A percentile compares a stretch with the other conserved stretches of the same genome.
These are phyloP conservation scores for Protophormia terraenovae DNA, from an alignment of 2,888 invertebrate genomes.

Conservation along the genomic window DNA sequence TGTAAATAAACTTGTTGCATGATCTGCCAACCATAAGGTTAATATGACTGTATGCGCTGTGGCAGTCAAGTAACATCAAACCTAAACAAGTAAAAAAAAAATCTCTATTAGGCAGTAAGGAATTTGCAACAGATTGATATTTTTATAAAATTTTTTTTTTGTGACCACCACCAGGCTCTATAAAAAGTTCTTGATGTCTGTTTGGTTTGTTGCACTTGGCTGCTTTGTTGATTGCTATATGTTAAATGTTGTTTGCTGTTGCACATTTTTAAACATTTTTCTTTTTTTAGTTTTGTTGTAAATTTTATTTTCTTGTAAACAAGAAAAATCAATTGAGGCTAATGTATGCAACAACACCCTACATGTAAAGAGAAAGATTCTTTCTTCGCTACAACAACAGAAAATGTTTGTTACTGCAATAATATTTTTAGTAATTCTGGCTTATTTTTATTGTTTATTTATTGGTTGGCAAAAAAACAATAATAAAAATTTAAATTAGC, in stretches of 20 bases:
- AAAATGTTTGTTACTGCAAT: constrained; percentile 19
- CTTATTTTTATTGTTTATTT: constrained; percentile 16
- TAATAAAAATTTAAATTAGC: constrained; percentile 59
- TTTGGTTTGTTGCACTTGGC: constrained; percentile 37
- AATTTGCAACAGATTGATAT: constrained; percentile 11
- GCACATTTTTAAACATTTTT: background rate
- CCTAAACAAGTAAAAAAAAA: constrained; percentile 29
- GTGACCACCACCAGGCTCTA: constrained; percentile 45
- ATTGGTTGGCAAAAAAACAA: constrained; percentile 33
- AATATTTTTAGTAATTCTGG: constrained; percentile 32
- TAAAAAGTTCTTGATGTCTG: constrained; percentile 31
- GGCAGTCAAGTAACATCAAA: constrained; percentile 49
- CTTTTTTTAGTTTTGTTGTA: background rate
- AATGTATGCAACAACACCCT: constrained; percentile 54
- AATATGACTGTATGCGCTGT: constrained; percentile 41
- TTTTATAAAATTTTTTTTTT: constrained; percentile 1
- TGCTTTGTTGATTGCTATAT: constrained; percentile 23
- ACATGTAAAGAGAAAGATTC: background rate
- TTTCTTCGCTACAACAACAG: background rate
- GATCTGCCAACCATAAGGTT: constrained; percentile 59
- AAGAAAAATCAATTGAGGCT: constrained; percentile 62
- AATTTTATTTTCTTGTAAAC: constrained; percentile 50
- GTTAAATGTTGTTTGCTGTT: constrained; percentile 45
- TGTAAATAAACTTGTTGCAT: constrained; percentile 66
- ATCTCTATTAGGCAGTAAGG: constrained; percentile 15